Evolutionary conservation across 1,140 invertebrate genomes (phyloP), one percentile per base, ranked within the genome.

Genomic region (Brachionus plicatilis): DNA sequence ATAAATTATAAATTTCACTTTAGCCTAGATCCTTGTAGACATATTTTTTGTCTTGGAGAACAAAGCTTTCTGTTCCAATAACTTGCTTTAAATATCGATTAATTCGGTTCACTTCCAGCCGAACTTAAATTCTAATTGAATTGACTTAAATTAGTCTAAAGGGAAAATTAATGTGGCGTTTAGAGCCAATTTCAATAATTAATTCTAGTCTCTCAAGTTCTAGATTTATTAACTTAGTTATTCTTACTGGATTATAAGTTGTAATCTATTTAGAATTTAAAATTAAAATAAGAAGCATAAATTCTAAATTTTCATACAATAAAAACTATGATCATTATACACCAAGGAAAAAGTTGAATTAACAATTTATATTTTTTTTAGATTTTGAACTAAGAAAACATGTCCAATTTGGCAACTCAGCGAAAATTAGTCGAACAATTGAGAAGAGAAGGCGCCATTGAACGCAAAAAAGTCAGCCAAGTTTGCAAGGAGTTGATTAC

Each of bases 401-500:
- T 84, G 83, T 72, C 83, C 14, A 85, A 78, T 43, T 17, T 85
- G 17, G 56, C 72, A 6, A 53, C 45, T 11, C 72, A 85, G 33
- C 37, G 65, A n/a, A 85, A 85, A 66, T 27, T 85, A 45, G 56
- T 79, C 17, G 72, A 78, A 50, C 84, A 85, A 37, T 68, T 85
- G 50, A 20, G 84, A 65, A 14, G 27, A 17, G 84, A 85, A 80
- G 72, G 70, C 43, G 65, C 60, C 29, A 65, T 85, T 33, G 72
- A 85, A 17, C 50, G 84, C 20, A 43, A 78, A 68, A 85, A 85
- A 85, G 84, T 85, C 5, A 76, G 68, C 11, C 45, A 65, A 29
- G 84, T 85, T 27, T 85, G 84, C 29, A 78, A 79, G 56, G 84
- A 85, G 43, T 53, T 85, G 33, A 85, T 85, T 9, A 79, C 41